Evolutionary conservation across 1,140 invertebrate genomes (phyloP), one percentile per base, ranked within the genome.

Genomic region (Cyclargus thomasi): DNA sequence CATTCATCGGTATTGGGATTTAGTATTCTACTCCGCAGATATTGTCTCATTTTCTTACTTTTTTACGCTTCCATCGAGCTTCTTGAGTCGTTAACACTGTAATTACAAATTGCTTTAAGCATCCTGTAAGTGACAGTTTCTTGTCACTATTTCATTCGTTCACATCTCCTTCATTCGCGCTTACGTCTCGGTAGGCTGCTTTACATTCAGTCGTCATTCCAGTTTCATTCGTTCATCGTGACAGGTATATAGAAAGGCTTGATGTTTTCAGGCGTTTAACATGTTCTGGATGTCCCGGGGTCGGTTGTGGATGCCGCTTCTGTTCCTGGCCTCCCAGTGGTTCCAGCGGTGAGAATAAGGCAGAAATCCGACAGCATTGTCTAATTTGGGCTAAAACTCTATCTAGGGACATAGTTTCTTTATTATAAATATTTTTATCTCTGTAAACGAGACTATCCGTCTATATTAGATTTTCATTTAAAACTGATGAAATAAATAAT

Each of bases 271-370:
- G 55, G 55, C 55, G 55, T 21, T 59, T 59, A 59, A 20, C 55
- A 59, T 59, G 55, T 59, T 59, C 55, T 18, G 55, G 18, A 59
- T 59, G 20, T 7, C n/a, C 20, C 55, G 55, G 5, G 18, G 55
- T 2, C 55, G 55, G 5, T 21, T 59, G 17, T 59, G 55, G 55
- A 8, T 20, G 55, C 55, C 39, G 53, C 63, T 47, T 47, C 59
- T 59, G 67, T 72, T 69, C 64, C n/a, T 14, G 63, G 67, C 68
- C 66, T 71, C 23, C 5, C 53, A 68, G 21, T 35, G 23, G 67
- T 70, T 62, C 55, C 69, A 21, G 65, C 39, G 68, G 59, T 59
- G 16, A 67, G 53, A 18, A 29, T n/a, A 22, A 59, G 20, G 8
- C 14, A 47, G 14, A 47, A 14, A 47, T 47, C 39, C 39, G 10